Evolutionary conservation across 2,113 vertebrate species (phyloP), one percentile per base, ranked within the genome.

Genomic region (Scolopax mira): DNA sequence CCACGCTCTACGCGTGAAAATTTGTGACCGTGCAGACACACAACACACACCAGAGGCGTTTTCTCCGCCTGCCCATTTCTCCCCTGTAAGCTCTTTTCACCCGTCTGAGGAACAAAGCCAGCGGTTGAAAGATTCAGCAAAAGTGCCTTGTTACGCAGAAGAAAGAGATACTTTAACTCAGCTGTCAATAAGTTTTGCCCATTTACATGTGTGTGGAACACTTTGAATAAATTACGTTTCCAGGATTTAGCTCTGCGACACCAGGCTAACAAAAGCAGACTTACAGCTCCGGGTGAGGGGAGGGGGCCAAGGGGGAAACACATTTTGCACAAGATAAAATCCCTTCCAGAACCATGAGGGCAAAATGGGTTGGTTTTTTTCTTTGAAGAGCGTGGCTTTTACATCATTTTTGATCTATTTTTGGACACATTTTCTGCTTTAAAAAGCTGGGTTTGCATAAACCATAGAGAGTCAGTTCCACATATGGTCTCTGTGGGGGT

Each of bases 111-210:
- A 94, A 96, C 94, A 97, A 97, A 96, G 96, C 60, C 88, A 61
- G 90, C 0, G 5, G 72, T 42, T 95, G 72, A 96, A 89, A 94
- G 92, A 90, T 75, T 41, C 88, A 72, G 90, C 72, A 31, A 5
- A 95, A 96, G 69, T 90, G 92, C 96, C 90, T 90, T 92, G 79
- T 92, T 96, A 74, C 2, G 1, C 83, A 72, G 88, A 94, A 96
- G 92, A 96, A 96, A 96, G 95, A 96, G 94, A 94, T 84, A 96
- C 94, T 97, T 95, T 94, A 96, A 96, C 83, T 93, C 88, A 78
- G 85, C 93, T 93, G 89, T 96, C 94, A 95, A 35, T 94, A 95
- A 96, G 96, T 90, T 94, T 93, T 87, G 80, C 77, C 92, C 86
- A 94, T 96, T 95, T 96, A 96, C 90, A 96, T 93, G 88, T 88